These are phyloP conservation scores for Dugesia japonica DNA, from an alignment of 2,888 invertebrate genomes.

Conservation along the genomic window DNA sequence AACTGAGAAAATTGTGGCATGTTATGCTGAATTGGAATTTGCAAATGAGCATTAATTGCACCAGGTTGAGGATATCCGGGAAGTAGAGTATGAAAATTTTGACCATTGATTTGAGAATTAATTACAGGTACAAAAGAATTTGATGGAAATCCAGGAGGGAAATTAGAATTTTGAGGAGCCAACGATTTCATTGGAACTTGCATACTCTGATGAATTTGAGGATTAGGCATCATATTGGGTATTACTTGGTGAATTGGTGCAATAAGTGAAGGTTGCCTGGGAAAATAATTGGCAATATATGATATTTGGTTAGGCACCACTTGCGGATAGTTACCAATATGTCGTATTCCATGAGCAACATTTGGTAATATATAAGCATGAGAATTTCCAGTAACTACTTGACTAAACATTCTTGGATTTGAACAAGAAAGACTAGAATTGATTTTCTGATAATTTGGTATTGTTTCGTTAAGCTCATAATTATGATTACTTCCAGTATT, in stretches of 20 bases:
- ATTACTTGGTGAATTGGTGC: neutral
- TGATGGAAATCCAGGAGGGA: neutral
- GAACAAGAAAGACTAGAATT: neutral
- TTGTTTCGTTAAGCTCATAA: neutral
- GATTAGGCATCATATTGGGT: neutral
- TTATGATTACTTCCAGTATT: neutral
- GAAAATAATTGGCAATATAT: neutral
- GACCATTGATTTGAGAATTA: neutral
- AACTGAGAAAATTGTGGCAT: neutral
- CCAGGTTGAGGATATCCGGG: neutral
- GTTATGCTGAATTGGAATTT: neutral
- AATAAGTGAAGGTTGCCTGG: neutral
- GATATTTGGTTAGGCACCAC: neutral
- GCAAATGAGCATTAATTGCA: neutral
- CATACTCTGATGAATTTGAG: neutral
- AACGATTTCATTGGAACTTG: neutral
- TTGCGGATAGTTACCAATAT: neutral
- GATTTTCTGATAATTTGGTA: neutral
- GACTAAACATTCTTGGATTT: neutral
- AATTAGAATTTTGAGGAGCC: neutral
- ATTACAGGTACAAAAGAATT: neutral
- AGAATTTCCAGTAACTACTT: neutral
- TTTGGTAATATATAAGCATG: neutral
- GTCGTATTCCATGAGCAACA: neutral
- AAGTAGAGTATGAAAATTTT: neutral